phyloP scores from a whole-genome alignment of 2,113 vertebrate species.

The Daboia siamensis region DNA sequence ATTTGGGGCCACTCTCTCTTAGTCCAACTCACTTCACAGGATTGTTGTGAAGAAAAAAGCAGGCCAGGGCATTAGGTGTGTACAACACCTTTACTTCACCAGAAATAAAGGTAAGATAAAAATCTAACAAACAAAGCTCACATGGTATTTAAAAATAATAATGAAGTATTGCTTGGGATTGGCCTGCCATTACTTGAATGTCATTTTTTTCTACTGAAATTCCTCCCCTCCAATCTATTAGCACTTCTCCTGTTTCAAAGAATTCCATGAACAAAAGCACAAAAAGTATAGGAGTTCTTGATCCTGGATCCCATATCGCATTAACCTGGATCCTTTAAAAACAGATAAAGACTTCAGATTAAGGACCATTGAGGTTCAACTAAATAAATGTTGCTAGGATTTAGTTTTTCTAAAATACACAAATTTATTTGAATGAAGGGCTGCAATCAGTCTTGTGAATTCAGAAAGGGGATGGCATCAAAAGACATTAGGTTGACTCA shows the following conservation, averaged over 20 bases:
- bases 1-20: not conserved
- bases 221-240: not conserved
- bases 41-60: not conserved
- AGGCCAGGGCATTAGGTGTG: not conserved
- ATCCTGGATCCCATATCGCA: not conserved
- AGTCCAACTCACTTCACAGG: not conserved
- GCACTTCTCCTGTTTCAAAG: not conserved
- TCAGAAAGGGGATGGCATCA: not conserved
- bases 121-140: not conserved
- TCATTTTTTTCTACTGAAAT: not conserved
- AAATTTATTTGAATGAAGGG: not conserved
- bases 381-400: not conserved
- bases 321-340: not conserved
- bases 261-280: not conserved
- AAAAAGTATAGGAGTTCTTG: not conserved
- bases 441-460: not conserved
- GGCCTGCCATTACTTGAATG: not conserved
- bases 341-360: not conserved
- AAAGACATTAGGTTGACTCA: not conserved
- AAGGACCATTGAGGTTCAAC: not conserved
- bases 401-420: not conserved
- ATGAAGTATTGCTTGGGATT: not conserved
- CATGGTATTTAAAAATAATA: not conserved
- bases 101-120: not conserved
- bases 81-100: not conserved